These are phyloP conservation scores for Xenus cinereus DNA, from an alignment of 2,113 vertebrate species.

Conservation along the genomic window DNA sequence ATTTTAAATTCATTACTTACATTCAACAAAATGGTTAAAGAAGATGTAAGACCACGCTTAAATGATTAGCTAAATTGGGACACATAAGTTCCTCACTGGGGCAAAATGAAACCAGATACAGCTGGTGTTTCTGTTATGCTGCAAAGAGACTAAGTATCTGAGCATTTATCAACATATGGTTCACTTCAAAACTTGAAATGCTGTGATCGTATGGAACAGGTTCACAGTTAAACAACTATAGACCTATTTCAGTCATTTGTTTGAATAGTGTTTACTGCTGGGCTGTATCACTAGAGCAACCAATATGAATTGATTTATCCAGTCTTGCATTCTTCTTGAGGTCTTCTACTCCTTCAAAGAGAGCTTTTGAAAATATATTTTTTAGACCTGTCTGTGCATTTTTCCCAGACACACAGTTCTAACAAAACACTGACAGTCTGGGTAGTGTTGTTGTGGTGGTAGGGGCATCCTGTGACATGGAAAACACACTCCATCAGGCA, in stretches of 20 bases:
- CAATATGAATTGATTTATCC: neutral
- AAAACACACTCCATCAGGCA: neutral
- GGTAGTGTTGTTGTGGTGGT: neutral
- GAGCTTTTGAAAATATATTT: slow-evolving; percentile 14
- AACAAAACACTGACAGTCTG: neutral
- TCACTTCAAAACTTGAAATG: neutral
- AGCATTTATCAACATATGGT: slow-evolving; percentile 1
- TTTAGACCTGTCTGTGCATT: neutral
- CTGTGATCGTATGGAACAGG: neutral
- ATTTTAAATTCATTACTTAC: neutral
- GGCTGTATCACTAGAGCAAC: neutral
- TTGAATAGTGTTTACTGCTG: neutral
- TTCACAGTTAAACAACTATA: neutral
- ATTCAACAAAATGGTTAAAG: neutral
- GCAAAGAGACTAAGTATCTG: neutral
- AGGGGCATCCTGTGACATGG: neutral
- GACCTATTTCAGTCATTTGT: neutral
- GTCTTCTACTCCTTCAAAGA: slow-evolving; percentile 26
- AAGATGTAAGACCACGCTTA: neutral
- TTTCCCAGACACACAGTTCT: neutral
- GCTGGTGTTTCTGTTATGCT: neutral
- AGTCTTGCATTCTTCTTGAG: neutral
- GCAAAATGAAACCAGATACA: neutral
- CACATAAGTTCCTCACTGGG: neutral
- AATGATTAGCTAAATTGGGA: neutral